Conservation (phyloP, 2,113 vertebrate genomes). For the Sialia sialis region DNA sequence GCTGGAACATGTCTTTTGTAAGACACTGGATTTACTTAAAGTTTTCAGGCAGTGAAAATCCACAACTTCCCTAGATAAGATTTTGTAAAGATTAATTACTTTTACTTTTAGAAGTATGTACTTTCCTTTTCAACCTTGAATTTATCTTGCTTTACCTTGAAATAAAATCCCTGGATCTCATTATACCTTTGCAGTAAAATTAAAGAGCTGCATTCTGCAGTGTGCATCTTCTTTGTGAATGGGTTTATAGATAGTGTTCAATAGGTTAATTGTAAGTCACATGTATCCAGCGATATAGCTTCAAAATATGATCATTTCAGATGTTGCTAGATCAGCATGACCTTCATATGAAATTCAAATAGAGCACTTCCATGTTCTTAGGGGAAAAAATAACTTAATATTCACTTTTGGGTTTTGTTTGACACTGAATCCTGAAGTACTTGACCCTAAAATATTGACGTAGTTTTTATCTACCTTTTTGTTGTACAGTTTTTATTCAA, state of each 20-base stretch:
- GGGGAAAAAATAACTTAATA: background rate
- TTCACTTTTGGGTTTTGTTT: background rate
- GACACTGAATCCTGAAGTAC: background rate
- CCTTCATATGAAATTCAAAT: background rate
- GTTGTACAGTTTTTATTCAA: background rate
- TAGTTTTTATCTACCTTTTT: background rate
- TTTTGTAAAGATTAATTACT: constrained; percentile 28
- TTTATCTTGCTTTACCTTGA: constrained; percentile 20
- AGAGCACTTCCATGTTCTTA: background rate
- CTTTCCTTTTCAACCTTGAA: constrained; percentile 17
- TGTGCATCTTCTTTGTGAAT: background rate
- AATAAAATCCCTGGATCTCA: background rate
- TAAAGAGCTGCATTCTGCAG: background rate
- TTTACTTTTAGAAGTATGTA: background rate
- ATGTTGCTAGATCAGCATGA: background rate
- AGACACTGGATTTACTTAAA: background rate
- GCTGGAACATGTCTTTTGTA: background rate
- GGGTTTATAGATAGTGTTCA: background rate
- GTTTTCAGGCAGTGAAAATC: background rate
- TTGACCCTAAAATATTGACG: constrained; percentile 35
- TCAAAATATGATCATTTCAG: background rate
- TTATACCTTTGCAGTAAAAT: background rate
- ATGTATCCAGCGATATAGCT: fast-evolving
- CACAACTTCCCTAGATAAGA: background rate
- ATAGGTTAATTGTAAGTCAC: background rate